Evolutionary conservation across 1,140 invertebrate species (phyloP).

Genomic region (Diorhabda elongata): DNA sequence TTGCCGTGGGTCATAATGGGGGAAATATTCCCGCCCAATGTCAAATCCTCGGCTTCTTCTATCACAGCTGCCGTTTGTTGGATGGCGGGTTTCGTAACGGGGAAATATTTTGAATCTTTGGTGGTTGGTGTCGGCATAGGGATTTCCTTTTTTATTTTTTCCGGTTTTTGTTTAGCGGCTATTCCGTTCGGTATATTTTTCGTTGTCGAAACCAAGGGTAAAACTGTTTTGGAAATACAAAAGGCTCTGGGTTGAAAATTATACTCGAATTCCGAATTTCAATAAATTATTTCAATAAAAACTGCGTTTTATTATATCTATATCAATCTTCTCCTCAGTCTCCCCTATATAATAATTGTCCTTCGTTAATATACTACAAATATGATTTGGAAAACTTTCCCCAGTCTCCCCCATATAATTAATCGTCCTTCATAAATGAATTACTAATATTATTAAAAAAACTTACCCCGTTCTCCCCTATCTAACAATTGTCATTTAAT

Average conservation of each 20-base stretch:
- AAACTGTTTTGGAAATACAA: constrained; percentile 63
- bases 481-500: too few relatives aligned
- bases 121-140: constrained; percentile 58
- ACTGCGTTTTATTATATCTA: not conserved
- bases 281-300: not conserved
- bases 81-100: constrained; percentile 74
- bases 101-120: constrained; percentile 67
- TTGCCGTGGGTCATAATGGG: constrained; percentile 82
- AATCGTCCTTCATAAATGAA: not conserved
- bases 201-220: constrained; percentile 70
- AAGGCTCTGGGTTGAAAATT: constrained; percentile 45
- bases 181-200: constrained; percentile 56
- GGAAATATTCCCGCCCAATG: constrained; percentile 74
- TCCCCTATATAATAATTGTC: not conserved
- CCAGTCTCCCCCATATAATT: not conserved
- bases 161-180: constrained; percentile 62
- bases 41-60: constrained; percentile 71
- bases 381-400: not conserved
- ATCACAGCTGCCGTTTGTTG: constrained; percentile 75
- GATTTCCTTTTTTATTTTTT: constrained; percentile 76
- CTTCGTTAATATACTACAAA: not conserved
- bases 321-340: not conserved
- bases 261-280: not conserved
- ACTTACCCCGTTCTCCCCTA: too few relatives aligned
- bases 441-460: too few relatives aligned